Percentiles rank a stretch among this genome's conserved stretches.
Conservation (phyloP, 2,888 invertebrate species). For the Tetropium fuscum region DNA sequence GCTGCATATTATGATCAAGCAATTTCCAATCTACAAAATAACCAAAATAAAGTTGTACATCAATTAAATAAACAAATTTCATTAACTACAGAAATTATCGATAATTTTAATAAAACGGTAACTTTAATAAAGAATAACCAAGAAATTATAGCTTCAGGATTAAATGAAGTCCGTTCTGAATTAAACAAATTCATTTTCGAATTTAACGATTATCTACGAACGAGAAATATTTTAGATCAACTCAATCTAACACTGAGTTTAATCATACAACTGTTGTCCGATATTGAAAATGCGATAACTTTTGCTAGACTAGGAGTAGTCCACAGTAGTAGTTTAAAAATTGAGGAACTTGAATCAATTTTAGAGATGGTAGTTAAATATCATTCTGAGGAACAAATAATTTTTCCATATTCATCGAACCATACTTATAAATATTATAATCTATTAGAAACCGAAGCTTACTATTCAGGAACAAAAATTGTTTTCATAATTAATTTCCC, state of each 20-base stretch:
- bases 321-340: too few relatives aligned
- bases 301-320: not conserved
- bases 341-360: not conserved
- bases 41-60: not conserved
- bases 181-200: not conserved
- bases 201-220: not conserved
- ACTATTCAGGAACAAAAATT: too few relatives aligned
- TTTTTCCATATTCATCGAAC: too few relatives aligned
- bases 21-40: not conserved
- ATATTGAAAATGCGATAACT: not conserved
- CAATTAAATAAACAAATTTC: conserved; percentile 4
- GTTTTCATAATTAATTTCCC: too few relatives aligned
- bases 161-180: conserved; percentile 10
- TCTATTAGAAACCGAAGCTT: too few relatives aligned
- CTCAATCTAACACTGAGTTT: not conserved
- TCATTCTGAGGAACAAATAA: too few relatives aligned
- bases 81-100: not conserved
- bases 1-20: too few relatives aligned
- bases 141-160: not conserved
- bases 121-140: conserved; percentile 3
- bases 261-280: not conserved
- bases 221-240: not conserved
- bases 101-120: conserved; percentile 4
- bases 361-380: too few relatives aligned
- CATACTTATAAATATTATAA: too few relatives aligned